A percentile compares a stretch with the other conserved stretches of the same genome.
These are phyloP conservation scores for Tachuris rubrigastra DNA, from an alignment of 2,113 vertebrate genomes.

Conservation along the genomic window DNA sequence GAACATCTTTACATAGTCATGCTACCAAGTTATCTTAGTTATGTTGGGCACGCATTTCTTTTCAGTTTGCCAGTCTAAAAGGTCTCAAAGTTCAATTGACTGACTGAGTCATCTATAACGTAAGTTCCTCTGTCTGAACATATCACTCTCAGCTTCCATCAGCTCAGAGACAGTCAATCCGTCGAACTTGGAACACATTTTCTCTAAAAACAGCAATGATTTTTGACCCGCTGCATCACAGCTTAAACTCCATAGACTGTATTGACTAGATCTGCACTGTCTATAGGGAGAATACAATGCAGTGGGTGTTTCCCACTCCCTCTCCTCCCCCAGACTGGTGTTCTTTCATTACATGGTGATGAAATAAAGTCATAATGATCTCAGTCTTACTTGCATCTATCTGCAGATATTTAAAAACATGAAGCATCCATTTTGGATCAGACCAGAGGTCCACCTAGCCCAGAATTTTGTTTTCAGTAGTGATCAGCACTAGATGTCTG, in stretches of 20 bases:
- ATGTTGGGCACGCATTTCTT: neutral
- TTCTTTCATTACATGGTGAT: neutral
- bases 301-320: neutral
- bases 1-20: neutral
- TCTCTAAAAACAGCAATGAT: slow-evolving; percentile 18
- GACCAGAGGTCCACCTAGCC: neutral
- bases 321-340: fast-evolving
- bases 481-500: neutral
- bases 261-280: neutral
- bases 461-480: neutral
- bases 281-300: neutral
- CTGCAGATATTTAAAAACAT: neutral
- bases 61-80: slow-evolving; percentile 3
- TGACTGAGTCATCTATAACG: neutral
- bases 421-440: neutral
- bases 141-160: neutral
- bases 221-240: neutral
- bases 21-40: neutral
- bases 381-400: neutral
- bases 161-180: slow-evolving; percentile 19
- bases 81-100: slow-evolving; percentile 30
- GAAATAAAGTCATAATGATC: neutral
- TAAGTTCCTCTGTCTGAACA: slow-evolving; percentile 8
- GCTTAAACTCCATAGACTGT: neutral
- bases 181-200: neutral